These are phyloP conservation scores for Neomorphus geoffroyi DNA, from an alignment of 2,797 vertebrate species.

Conservation along the genomic window DNA sequence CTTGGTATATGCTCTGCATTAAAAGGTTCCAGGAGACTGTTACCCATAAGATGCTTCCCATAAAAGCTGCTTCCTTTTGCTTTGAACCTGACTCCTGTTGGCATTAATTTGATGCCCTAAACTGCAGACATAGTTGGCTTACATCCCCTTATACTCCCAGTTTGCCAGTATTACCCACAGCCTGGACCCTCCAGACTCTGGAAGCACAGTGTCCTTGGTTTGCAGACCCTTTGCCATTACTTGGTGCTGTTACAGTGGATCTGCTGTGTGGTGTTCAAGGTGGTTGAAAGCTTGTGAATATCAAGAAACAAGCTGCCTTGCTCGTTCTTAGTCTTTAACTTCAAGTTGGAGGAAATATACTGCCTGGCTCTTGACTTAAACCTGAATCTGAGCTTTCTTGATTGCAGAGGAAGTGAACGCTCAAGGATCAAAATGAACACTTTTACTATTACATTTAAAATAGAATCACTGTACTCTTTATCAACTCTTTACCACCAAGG, in stretches of 20 bases:
- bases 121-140: not conserved
- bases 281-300: not conserved
- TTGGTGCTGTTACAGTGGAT: not conserved
- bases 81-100: not conserved
- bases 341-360: fast-evolving
- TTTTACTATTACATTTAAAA: not conserved
- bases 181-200: not conserved
- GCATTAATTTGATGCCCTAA: not conserved
- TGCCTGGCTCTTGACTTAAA: not conserved
- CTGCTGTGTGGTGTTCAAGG: not conserved
- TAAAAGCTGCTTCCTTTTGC: not conserved
- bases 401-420: not conserved
- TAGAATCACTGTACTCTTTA: not conserved
- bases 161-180: not conserved
- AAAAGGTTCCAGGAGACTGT: not conserved
- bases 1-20: not conserved
- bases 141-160: not conserved
- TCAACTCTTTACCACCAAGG: not conserved
- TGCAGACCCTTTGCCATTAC: not conserved
- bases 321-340: not conserved
- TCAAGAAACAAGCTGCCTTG: not conserved
- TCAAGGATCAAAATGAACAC: not conserved
- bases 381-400: not conserved
- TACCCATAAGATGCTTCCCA: not conserved
- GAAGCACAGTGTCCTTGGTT: fast-evolving